Percentiles rank a stretch among this genome's conserved stretches.
These are phyloP conservation scores for Clarias gariepinus DNA, from an alignment of 2,113 vertebrate species.

Conservation along the genomic window DNA sequence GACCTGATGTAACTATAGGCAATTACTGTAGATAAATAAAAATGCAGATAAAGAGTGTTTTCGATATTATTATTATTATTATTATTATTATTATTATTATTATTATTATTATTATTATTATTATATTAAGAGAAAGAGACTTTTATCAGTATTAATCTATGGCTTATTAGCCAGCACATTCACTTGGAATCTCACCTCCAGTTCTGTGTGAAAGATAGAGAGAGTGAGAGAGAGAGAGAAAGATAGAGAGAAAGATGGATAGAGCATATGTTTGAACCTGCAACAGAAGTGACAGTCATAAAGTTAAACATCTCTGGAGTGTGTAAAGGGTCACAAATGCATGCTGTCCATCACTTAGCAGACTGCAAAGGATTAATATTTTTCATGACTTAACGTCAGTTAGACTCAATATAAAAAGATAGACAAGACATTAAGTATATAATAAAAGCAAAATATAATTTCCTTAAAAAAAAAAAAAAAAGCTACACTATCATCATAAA, in stretches of 20 bases:
- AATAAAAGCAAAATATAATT: background rate
- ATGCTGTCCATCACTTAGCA: background rate
- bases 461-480: background rate
- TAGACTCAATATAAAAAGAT: background rate
- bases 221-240: too few relatives aligned
- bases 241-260: too few relatives aligned
- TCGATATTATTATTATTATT: background rate
- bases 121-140: too few relatives aligned
- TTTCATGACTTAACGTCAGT: background rate
- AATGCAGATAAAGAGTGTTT: background rate
- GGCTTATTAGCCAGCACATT: too few relatives aligned
- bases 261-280: background rate
- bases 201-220: too few relatives aligned
- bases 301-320: background rate
- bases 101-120: background rate
- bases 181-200: too few relatives aligned
- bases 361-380: background rate
- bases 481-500: background rate
- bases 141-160: too few relatives aligned
- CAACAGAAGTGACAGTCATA: background rate
- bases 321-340: background rate
- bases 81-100: slow-evolving; percentile 1
- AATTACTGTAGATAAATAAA: background rate
- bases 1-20: background rate
- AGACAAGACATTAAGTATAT: background rate